Conservation (phyloP, 1,140 invertebrate genomes). For the Rhagoletis pomonella region DNA sequence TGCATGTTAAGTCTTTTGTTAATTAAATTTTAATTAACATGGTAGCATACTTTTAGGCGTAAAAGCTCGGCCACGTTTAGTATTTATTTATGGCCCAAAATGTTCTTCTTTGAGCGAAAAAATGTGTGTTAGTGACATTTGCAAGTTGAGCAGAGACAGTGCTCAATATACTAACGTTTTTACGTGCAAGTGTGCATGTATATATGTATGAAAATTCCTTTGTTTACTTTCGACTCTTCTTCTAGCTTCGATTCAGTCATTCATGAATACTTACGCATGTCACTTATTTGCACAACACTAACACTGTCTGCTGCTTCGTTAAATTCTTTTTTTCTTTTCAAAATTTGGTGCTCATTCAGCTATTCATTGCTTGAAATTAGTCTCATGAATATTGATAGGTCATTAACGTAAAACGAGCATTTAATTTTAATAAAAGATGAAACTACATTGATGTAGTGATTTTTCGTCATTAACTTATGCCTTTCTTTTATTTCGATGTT, state of each 20-base stretch:
- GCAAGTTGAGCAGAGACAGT: not conserved
- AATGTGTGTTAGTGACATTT: not conserved
- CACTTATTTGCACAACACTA: not conserved
- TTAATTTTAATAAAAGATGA: no score
- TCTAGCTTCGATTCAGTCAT: not conserved
- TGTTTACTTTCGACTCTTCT: not conserved
- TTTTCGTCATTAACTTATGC: no score
- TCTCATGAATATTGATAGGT: constrained; percentile 12
- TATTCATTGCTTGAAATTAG: constrained; percentile 9
- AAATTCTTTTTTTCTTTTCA: not conserved
- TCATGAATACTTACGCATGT: not conserved
- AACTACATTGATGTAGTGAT: no score
- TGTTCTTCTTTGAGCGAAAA: not conserved
- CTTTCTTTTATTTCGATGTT: no score
- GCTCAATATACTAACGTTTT: not conserved
- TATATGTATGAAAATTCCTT: not conserved
- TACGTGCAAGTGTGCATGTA: not conserved
- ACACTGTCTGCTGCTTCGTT: not conserved
- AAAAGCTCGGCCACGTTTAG: no score
- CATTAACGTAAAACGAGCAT: not conserved
- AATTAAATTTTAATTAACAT: constrained; percentile 43
- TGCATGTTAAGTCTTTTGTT: constrained; percentile 14
- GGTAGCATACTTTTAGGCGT: constrained; percentile 22
- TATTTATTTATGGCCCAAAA: not conserved
- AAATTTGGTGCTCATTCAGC: not conserved